Base-by-base conservation (phyloP, 2,113 vertebrate genomes). In the Cynoglossus semilaevis region DNA sequence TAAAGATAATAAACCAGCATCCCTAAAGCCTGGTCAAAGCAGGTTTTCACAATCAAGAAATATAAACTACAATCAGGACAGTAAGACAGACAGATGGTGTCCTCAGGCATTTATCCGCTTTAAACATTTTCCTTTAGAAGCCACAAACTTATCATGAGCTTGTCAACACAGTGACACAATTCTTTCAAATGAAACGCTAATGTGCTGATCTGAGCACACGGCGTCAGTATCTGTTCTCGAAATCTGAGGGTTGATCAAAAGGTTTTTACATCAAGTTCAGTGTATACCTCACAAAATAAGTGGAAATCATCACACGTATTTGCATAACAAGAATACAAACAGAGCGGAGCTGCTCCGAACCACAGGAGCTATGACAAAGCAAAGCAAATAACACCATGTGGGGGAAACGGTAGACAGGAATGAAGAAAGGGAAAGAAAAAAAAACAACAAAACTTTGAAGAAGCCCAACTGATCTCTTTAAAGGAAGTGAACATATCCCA, bases 1-100 rank as follows among this genome's bases (percentile, higher is more conserved):
- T 88, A 58, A 83, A 65, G 80, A 84, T 89, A 87, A 87, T 87
- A 89, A 88, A 91, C 80, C 85, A 88, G 88, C 88, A 89, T 87
- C 85, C 88, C 89, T 46, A 62, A 85, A 88, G 84, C 76, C 81
- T 85, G 86, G 83, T 86, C 84, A 83, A 84, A 85, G 72, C 74
- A 68, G 66, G 68, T 84, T 88, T 82, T 88, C 74, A 86, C 87
- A 88, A 90, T 88, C 81, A 89, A 85, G 79, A 45, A 84, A 90
- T 89, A 90, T 88, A 90, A 91, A 92, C 84, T 89, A 90, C 87
- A 88, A 88, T 88, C 83, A 78, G 81, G 77, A 88, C 84, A 87
- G 84, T 80, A 62, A 88, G 85, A 86, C 85, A 90, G 89, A 85
- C 87, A 90, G 87, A 86, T 89, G 83, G 84, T 85, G 82, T 89